Conservation (phyloP, 2,797 vertebrate species). For the Garrulus glandarius region DNA sequence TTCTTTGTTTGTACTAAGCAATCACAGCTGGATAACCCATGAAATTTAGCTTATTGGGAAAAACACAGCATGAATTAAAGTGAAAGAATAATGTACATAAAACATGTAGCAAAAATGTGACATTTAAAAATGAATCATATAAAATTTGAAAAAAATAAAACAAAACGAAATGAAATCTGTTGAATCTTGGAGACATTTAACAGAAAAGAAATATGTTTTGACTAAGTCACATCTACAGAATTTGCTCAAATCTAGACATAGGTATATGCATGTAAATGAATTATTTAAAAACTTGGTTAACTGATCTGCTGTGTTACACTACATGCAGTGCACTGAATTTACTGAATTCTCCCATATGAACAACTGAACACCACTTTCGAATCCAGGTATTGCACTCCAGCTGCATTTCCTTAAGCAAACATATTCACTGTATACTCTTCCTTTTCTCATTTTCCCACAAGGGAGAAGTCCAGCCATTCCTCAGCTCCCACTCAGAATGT, state of each 20-base stretch:
- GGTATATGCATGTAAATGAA: background rate
- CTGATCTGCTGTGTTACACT: background rate
- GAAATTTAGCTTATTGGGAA: slow-evolving; percentile 64
- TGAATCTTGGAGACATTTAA: slow-evolving; percentile 4
- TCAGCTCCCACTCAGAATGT: background rate
- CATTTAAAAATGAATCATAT: slow-evolving; percentile 1
- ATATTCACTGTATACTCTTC: background rate
- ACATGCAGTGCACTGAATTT: background rate
- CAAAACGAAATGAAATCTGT: background rate
- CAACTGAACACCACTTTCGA: background rate
- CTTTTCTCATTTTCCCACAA: background rate
- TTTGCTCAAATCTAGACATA: background rate
- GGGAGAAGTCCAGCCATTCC: background rate
- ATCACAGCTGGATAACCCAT: slow-evolving; percentile 53
- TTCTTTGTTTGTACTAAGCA: slow-evolving; percentile 42
- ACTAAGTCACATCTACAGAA: background rate
- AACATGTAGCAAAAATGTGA: slow-evolving; percentile 24
- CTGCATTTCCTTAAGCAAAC: background rate
- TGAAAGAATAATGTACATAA: slow-evolving; percentile 38
- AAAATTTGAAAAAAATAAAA: background rate
- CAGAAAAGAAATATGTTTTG: background rate
- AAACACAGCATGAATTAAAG: slow-evolving; percentile 62
- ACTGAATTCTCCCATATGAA: background rate
- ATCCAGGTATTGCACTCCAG: background rate
- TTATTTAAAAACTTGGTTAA: background rate